Base-by-base conservation (phyloP, 2,113 vertebrate genomes). In the Cyanistes caeruleus region DNA sequence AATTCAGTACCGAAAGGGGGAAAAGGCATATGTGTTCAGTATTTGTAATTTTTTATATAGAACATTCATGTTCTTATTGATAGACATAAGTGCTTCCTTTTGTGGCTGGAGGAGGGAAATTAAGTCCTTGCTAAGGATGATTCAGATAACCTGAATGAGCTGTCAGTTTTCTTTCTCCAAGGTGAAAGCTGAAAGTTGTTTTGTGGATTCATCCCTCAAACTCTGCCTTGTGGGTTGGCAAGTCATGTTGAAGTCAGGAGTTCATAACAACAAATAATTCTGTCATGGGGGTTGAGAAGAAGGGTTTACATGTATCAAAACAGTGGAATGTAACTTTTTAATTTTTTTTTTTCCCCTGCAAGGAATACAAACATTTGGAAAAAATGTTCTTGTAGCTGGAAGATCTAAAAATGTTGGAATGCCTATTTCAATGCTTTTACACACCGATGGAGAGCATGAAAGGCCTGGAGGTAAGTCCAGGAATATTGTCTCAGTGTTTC, bases 351-450 rank as follows among this genome's bases (percentile, higher is more conserved):
- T 52, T 58, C 52, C 7, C 12, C 55, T 88, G 9, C 56, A 97
- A 99, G 99, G 99, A 84, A 99, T 99, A 88, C 97, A 98, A 88
- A 99, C 99, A 6, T 98, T 98, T 97, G 99, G 99, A 48, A 99
- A 98, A 97, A 99, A 99, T 59, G 99, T 99, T 79, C 97, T 99
- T 79, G 99, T 99, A 16, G 99, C 97, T 27, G 99, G 99, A 87
- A 98, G 99, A 93, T 99, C 99, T 21, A 99, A 99, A 98, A 99
- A 99, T 51, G 98, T 99, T 53, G 99, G 99, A 79, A 99, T 99
- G 99, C 99, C 99, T 13, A 99, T 99, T 39, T 98, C 99, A 33
- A 99, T 99, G 98, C 98, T 99, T 87, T 93, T 99, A 60, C 99
- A 99, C 92, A 98, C 98, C 3, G 99, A 99, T 77, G 98, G 99